These are phyloP conservation scores for Peromyscus aztecus DNA, from an alignment of 2,797 vertebrate species.

Conservation along the genomic window DNA sequence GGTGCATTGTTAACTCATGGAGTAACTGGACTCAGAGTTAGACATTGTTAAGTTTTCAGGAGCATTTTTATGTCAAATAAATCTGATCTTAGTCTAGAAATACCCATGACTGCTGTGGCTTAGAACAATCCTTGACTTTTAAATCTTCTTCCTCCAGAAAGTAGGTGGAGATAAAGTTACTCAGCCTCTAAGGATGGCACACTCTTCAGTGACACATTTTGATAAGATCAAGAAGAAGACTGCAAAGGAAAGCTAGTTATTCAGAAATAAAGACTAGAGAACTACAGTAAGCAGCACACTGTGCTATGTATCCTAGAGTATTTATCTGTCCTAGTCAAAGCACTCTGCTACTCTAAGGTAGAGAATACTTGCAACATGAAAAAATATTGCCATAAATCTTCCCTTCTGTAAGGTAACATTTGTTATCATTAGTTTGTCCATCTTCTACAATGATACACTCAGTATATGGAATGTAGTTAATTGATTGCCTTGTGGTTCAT, in stretches of 20 bases:
- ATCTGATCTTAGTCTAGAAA: not conserved
- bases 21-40: constrained; percentile 15
- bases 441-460: not conserved
- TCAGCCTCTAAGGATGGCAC: not conserved
- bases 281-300: not conserved
- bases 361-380: not conserved
- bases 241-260: not conserved
- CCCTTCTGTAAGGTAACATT: not conserved
- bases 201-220: not conserved
- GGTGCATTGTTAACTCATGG: not conserved
- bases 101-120: not conserved
- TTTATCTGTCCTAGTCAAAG: not conserved
- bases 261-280: not conserved
- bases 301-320: not conserved
- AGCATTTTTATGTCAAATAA: constrained; percentile 34
- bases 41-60: not conserved
- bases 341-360: not conserved
- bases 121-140: constrained; percentile 21
- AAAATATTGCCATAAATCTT: not conserved
- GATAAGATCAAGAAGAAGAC: not conserved
- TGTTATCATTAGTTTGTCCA: not conserved
- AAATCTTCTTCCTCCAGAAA: not conserved
- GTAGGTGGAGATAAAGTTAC: not conserved
- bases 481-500: not conserved
- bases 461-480: not conserved